Evolutionary conservation across 2,113 vertebrate species (phyloP), one percentile per base, ranked within the genome.

Genomic region (Eptesicus fuscus): DNA sequence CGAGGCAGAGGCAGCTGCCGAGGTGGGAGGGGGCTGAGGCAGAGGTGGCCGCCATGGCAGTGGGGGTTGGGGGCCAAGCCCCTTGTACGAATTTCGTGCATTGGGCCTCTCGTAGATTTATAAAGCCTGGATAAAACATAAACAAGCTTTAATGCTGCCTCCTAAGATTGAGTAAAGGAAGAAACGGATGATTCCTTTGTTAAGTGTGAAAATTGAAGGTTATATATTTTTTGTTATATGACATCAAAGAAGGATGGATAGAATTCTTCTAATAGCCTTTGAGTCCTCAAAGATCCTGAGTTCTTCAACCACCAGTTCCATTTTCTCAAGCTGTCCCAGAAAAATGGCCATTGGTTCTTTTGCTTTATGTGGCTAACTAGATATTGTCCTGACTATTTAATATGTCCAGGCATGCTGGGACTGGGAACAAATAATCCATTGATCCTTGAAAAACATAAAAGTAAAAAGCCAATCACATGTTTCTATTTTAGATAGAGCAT

Each of bases 121-220:
- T 2, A 92, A 78, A 95, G 13, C 83, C 22, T 49, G 20, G 37
- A 42, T 88, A 74, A 91, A 88, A 82, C 83, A 49, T 40, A 96
- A 95, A 51, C 59, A 92, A 67, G 11, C 44, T 85, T 92, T 63
- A 70, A 86, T 90, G 53, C 40, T 92, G 7, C 28, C 32, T 70
- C 16, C 9, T 47, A 85, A 82, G 23, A 49, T 77, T 42, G 74
- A 40, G 35, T 77, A 25, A 25, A 44, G 47, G 44, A 87, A 91
- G 23, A 87, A 83, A 65, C 22, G 23, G 25, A 82, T 74, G 25
- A 74, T 86, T 91, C 49, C n/a, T 95, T 92, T 80, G 23, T 49
- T 53, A 67, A 59, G 37, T 84, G 44, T 14, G 32, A 74, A 89
- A 84, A 22, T 32, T 5, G 25, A 85, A n/a, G 7, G 17, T 8